Evolutionary conservation across 2,797 vertebrate species (phyloP).

Genomic region (Pseudopleuronectes americanus): DNA sequence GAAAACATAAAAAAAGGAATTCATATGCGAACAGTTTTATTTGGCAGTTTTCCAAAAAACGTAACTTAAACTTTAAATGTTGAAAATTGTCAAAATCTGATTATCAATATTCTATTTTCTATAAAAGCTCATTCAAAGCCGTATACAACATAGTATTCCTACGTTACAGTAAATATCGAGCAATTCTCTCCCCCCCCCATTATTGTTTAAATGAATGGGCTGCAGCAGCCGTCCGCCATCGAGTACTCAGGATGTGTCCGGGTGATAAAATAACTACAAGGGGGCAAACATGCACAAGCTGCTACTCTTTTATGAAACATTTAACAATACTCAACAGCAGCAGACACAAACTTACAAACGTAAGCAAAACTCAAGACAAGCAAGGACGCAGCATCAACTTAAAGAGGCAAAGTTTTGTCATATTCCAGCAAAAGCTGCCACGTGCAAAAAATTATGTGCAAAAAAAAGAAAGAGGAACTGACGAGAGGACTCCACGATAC

Average conservation of each 20-base stretch:
- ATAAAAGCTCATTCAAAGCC: constrained; percentile 48
- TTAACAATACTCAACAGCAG: constrained; percentile 41
- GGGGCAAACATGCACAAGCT: constrained; percentile 21
- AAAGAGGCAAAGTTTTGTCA: constrained; percentile 43
- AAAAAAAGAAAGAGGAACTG: constrained; percentile 18
- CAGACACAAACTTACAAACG: constrained; percentile 45
- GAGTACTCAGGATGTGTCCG: constrained; percentile 19
- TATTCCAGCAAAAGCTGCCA: constrained; percentile 70
- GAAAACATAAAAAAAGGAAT: neutral
- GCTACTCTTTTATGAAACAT: constrained; percentile 26
- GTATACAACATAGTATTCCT: constrained; percentile 30
- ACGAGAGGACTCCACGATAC: constrained; percentile 19
- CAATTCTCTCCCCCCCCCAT: constrained; percentile 5
- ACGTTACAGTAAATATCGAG: constrained; percentile 19
- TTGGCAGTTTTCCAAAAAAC: constrained; percentile 53
- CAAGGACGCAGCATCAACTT: constrained; percentile 4
- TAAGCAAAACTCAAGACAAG: constrained; percentile 22
- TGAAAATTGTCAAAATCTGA: constrained; percentile 63
- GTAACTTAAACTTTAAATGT: constrained; percentile 50
- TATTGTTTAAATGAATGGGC: constrained; percentile 8
- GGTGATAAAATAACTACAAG: constrained; percentile 10
- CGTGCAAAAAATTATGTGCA: constrained; percentile 52
- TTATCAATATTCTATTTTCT: constrained; percentile 45
- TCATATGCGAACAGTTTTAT: constrained; percentile 66
- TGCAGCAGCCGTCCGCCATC: neutral